Percentiles rank a stretch among this genome's conserved stretches.
phyloP scores from a whole-genome alignment of 2,797 vertebrate species.

The Neosalanx taihuensis region DNA sequence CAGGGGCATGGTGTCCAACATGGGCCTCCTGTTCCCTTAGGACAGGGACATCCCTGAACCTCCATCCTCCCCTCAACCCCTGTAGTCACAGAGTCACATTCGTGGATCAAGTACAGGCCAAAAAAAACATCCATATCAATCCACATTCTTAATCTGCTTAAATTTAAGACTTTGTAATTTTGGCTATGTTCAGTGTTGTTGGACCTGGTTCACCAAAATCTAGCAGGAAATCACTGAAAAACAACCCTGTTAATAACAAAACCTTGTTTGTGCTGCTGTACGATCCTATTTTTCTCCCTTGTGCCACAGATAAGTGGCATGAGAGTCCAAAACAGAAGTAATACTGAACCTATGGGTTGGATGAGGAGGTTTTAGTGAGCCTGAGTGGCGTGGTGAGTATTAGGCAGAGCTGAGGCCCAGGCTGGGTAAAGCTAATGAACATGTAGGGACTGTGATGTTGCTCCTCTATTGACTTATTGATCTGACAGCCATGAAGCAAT shows the following conservation, averaged over 20 bases:
- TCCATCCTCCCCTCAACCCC: neutral
- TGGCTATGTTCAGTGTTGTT: too few species aligned
- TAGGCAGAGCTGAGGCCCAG: neutral
- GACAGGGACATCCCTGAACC: neutral
- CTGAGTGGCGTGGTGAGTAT: constrained; percentile 30
- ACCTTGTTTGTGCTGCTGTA: too few species aligned
- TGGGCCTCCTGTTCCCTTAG: constrained; percentile 27
- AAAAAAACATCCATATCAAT: neutral
- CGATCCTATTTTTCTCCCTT: too few species aligned
- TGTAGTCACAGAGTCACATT: neutral
- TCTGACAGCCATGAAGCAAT: constrained; percentile 49
- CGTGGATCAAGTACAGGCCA: neutral
- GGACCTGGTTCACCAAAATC: too few species aligned
- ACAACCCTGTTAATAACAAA: too few species aligned
- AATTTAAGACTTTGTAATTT: neutral
- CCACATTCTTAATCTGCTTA: too few species aligned
- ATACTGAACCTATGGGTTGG: constrained; percentile 12
- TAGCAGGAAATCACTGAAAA: too few species aligned
- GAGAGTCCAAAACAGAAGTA: too few species aligned
- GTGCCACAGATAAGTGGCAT: too few species aligned
- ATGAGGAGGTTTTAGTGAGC: constrained; percentile 16
- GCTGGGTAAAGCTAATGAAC: constrained; percentile 25
- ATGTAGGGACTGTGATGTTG: constrained; percentile 49
- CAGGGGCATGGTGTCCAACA: constrained; percentile 40
- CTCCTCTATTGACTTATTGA: constrained; percentile 48